Evolutionary conservation across 2,888 invertebrate species (phyloP), one percentile per base, ranked within the genome.

Genomic region (Scaptomyza parva): DNA sequence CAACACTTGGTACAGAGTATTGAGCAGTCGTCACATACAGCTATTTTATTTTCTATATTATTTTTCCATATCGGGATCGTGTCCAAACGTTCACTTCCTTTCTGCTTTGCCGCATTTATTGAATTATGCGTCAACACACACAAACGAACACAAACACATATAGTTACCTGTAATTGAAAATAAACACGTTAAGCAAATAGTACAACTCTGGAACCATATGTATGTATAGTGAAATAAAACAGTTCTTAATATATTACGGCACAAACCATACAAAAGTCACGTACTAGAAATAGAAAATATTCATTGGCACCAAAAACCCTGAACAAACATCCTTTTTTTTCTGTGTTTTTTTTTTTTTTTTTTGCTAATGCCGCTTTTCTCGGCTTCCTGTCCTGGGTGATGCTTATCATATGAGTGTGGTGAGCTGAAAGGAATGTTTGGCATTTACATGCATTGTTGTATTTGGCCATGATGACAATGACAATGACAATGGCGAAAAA

Each of bases 321-420:
- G 86, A 87, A 80, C 65, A 87, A 84, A 85, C 86, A 87, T 85
- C 88, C 84, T 84, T 87, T 73, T 53, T 52, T 84, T 86, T 75
- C 53, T 53, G 62, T n/a, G n/a, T n/a, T n/a, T n/a, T n/a, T n/a
- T n/a, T n/a, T 84, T 87, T 73, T 53, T 52, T 84, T 86, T 75
- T 57, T 53, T 59, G 50, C 60, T 57, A 55, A 62, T 58, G 47
- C 50, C 40, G 53, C 35, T 58, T 57, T 39, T 8, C 48, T 52
- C 50, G 69, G 80, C 78, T 86, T 82, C 86, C 82, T 85, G 86
- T 74, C 51, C n/a, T n/a, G n/a, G n/a, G n/a, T 17, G 86, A 87
- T 84, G 69, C 66, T 85, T 87, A 84, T 84, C 77, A 65, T 64
- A 60, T 63, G 62, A n/a, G n/a, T n/a, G n/a, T n/a, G n/a, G n/a